phyloP scores from a whole-genome alignment of 2,888 invertebrate species.

The Stenodera caucasica region DNA sequence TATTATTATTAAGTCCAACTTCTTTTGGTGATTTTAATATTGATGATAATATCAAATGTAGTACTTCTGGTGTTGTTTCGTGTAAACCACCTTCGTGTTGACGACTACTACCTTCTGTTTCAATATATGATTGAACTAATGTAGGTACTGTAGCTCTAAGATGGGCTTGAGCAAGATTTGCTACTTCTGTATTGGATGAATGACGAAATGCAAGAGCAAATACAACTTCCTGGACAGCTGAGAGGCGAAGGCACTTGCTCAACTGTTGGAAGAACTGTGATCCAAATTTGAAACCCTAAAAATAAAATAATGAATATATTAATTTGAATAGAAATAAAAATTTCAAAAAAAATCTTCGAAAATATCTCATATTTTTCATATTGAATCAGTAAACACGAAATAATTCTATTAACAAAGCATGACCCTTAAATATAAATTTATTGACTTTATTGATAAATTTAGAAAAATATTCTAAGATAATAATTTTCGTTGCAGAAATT shows the following conservation, averaged over 20 bases:
- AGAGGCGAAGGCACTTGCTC: slow-evolving; percentile 82
- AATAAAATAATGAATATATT: slow-evolving; percentile 34
- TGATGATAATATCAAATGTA: slow-evolving; percentile 76
- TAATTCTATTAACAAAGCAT: background rate
- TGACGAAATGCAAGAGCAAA: slow-evolving; percentile 84
- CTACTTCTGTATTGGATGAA: slow-evolving; percentile 76
- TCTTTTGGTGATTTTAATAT: slow-evolving; percentile 65
- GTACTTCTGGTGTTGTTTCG: slow-evolving; percentile 87
- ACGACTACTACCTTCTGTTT: slow-evolving; percentile 73
- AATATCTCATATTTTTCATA: background rate
- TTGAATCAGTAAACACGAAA: background rate
- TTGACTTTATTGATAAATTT: slow-evolving; percentile 3
- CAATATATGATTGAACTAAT: slow-evolving; percentile 83
- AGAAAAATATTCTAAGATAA: background rate
- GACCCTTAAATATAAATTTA: background rate
- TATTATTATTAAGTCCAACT: slow-evolving; percentile 69
- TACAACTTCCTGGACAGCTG: slow-evolving; percentile 88
- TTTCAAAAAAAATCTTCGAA: slow-evolving; percentile 4
- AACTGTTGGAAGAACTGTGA: slow-evolving; percentile 81
- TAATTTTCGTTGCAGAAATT: background rate
- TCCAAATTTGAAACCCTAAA: slow-evolving; percentile 77
- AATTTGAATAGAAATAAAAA: background rate
- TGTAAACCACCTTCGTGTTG: slow-evolving; percentile 79
- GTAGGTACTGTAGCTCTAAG: slow-evolving; percentile 81
- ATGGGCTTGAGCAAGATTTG: slow-evolving; percentile 74